phyloP scores from a whole-genome alignment of 1,140 invertebrate genomes.

The Atta colombica region DNA sequence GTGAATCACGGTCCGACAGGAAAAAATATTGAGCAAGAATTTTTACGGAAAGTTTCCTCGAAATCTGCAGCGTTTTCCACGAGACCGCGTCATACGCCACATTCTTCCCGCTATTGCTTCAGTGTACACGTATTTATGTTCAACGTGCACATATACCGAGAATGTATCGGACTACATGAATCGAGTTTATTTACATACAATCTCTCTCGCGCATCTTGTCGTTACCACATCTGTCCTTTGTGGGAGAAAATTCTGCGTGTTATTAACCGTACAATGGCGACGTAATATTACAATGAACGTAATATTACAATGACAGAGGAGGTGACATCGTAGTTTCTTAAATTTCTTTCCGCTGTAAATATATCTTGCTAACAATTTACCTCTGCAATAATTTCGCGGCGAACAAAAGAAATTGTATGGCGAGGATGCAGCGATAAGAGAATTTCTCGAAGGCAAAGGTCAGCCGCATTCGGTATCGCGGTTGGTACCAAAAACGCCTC shows the following conservation, averaged over 20 bases:
- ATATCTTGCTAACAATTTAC: not conserved
- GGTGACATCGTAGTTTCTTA: not conserved
- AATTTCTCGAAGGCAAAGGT: conserved; percentile 30
- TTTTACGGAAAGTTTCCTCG: conserved; percentile 4
- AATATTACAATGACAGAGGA: not conserved
- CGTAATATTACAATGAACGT: conserved; percentile 20
- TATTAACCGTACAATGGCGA: conserved; percentile 24
- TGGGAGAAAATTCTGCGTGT: conserved; percentile 32
- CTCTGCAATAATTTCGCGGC: not conserved
- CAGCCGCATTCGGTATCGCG: conserved; percentile 5
- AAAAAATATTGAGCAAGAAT: conserved; percentile 45
- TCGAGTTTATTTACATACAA: conserved; percentile 56
- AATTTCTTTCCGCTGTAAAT: not conserved
- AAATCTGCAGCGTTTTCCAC: conserved; percentile 29
- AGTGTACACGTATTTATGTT: too few species aligned
- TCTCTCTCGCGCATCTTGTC: conserved; percentile 47
- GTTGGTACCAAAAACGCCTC: conserved; percentile 45
- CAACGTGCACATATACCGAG: not conserved
- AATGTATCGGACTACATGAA: not conserved
- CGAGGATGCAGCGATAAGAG: conserved; percentile 21
- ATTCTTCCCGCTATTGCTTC: conserved; percentile 23
- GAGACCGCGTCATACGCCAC: not conserved
- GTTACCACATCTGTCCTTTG: conserved; percentile 54
- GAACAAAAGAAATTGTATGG: not conserved
- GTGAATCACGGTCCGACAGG: conserved; percentile 14